Evolutionary conservation across 2,113 vertebrate species (phyloP).

Genomic region (Gasterosteus aculeatus): DNA sequence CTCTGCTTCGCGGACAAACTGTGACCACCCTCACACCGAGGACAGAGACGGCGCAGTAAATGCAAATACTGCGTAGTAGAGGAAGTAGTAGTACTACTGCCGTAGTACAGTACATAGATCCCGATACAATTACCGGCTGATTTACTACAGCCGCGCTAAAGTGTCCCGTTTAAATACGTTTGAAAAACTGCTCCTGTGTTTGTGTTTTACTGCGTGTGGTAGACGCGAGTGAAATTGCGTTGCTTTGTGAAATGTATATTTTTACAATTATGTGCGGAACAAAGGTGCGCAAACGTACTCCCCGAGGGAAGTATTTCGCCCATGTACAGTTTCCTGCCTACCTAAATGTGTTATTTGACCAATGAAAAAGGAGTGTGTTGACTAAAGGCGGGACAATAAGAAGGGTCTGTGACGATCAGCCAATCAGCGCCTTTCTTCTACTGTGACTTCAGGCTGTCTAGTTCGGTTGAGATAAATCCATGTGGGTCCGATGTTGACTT

Average conservation of each 20-base stretch:
- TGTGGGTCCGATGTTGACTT: constrained; percentile 70
- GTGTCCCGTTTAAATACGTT: constrained; percentile 23
- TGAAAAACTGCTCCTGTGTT: constrained; percentile 43
- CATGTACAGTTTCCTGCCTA: constrained; percentile 72
- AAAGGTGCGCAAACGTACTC: constrained; percentile 49
- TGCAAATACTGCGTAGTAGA: constrained; percentile 78
- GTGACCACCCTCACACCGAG: constrained; percentile 53
- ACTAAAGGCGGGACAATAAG: constrained; percentile 16
- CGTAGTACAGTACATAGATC: constrained; percentile 73
- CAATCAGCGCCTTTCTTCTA: constrained; percentile 33
- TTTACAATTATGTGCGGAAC: constrained; percentile 73
- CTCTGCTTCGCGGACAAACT: constrained; percentile 31
- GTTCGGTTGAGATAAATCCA: constrained; percentile 66
- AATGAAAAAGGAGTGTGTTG: constrained; percentile 25
- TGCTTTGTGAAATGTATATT: constrained; percentile 42
- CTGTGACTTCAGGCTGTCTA: not conserved
- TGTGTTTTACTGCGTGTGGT: constrained; percentile 1
- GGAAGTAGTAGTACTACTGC: constrained; percentile 81
- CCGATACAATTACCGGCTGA: constrained; percentile 36
- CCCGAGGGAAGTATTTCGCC: constrained; percentile 73
- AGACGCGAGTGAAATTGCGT: not conserved
- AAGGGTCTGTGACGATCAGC: rapidly evolving
- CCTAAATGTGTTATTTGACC: not conserved
- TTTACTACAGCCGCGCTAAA: constrained; percentile 21
- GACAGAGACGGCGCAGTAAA: constrained; percentile 73